Evolutionary conservation across 2,888 invertebrate species (phyloP).

Genomic region (Phrixothrix hirtus): DNA sequence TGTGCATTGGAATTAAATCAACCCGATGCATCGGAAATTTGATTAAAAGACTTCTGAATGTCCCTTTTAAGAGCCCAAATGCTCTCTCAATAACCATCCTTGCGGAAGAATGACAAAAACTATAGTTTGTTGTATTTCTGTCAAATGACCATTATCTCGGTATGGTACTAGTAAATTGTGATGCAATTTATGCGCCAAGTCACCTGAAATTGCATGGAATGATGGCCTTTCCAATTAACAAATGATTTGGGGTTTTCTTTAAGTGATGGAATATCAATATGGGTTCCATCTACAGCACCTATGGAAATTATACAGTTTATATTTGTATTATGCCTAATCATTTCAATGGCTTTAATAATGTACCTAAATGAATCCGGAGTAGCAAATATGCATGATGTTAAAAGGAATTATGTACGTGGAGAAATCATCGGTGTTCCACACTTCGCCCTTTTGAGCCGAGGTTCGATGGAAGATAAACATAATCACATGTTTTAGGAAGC

Average conservation of each 20-base stretch:
- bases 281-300: constrained; percentile 34
- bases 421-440: no score
- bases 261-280: constrained; percentile 30
- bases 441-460: no score
- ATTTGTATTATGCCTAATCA: no score
- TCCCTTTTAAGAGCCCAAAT: not conserved
- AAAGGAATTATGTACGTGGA: no score
- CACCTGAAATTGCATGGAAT: constrained; percentile 32
- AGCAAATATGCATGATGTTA: no score
- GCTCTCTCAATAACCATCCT: not conserved
- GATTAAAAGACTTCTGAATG: not conserved
- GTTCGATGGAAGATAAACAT: no score
- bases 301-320: no score
- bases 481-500: no score
- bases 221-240: constrained; percentile 27
- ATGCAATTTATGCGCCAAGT: not conserved
- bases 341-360: no score
- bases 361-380: no score
- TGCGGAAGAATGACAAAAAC: not conserved
- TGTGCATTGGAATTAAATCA: not conserved
- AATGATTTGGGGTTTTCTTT: constrained; percentile 20
- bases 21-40: not conserved
- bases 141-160: no score
- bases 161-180: not conserved
- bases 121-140: not conserved